phyloP scores from a whole-genome alignment of 2,888 invertebrate species.

The Leptinotarsa rubiginosa region DNA sequence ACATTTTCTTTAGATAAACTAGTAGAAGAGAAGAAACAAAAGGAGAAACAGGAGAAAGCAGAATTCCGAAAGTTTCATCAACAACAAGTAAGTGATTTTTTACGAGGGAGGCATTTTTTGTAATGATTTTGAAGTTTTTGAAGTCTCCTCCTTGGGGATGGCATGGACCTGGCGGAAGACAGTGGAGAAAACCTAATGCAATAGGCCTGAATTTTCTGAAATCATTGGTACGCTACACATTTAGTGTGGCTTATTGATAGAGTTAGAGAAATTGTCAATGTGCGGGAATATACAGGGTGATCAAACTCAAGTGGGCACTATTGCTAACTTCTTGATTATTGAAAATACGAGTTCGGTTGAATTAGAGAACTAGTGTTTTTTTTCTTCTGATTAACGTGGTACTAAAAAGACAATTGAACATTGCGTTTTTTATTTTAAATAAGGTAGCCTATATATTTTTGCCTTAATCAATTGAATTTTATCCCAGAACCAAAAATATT shows the following conservation, averaged over 20 bases:
- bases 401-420: too few species aligned
- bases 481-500: too few species aligned
- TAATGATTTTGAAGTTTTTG: conserved; percentile 56
- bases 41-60: conserved; percentile 67
- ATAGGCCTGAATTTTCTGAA: conserved; percentile 81
- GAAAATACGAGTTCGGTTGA: too few species aligned
- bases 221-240: conserved; percentile 75
- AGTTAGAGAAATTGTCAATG: not conserved
- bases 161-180: conserved; percentile 78
- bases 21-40: conserved; percentile 70
- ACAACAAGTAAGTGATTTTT: conserved; percentile 68
- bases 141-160: conserved; percentile 73
- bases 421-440: too few species aligned
- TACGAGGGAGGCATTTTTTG: conserved; percentile 30
- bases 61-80: conserved; percentile 68
- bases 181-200: conserved; percentile 80
- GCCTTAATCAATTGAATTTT: too few species aligned
- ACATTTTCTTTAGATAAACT: conserved; percentile 69
- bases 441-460: too few species aligned
- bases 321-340: too few species aligned
- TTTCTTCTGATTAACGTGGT: too few species aligned
- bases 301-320: too few species aligned
- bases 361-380: too few species aligned
- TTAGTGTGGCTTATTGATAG: conserved; percentile 53
- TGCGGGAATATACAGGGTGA: not conserved